These are phyloP conservation scores for Cichlasoma orientale DNA, from an alignment of 2,797 vertebrate genomes.

Conservation along the genomic window DNA sequence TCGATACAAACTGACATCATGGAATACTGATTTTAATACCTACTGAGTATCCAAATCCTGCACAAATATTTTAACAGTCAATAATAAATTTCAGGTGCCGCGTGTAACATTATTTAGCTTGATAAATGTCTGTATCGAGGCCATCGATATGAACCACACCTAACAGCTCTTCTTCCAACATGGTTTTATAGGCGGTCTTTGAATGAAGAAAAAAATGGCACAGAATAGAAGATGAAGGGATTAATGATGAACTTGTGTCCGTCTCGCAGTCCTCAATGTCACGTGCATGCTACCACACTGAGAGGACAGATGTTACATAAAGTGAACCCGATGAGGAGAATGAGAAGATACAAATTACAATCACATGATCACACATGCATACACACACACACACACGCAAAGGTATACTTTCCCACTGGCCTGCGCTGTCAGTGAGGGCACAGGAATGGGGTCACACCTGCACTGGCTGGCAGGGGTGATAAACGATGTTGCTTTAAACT, in stretches of 20 bases:
- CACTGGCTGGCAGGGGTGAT: conserved; percentile 80
- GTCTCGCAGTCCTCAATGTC: background rate
- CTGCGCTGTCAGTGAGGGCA: conserved; percentile 57
- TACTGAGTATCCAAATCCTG: conserved; percentile 3
- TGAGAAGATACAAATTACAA: background rate
- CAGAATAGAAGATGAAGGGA: background rate
- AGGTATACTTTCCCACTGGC: conserved; percentile 19
- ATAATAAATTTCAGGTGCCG: background rate
- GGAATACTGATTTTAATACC: conserved; percentile 8
- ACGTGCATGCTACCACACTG: background rate
- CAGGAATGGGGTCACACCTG: conserved; percentile 86
- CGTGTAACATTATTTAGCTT: background rate
- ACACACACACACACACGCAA: conserved; percentile 7
- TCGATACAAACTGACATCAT: conserved; percentile 12
- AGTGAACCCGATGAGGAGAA: background rate
- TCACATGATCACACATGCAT: background rate
- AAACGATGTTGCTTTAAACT: conserved; percentile 89
- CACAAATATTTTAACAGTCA: background rate
- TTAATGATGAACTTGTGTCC: background rate
- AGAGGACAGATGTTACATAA: background rate
- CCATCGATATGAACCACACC: background rate
- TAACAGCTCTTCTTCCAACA: background rate
- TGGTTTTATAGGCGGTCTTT: background rate
- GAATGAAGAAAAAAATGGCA: background rate
- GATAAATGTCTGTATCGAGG: background rate